Evolutionary conservation across 2,797 vertebrate genomes (phyloP).

Genomic region (Zalophus californianus): DNA sequence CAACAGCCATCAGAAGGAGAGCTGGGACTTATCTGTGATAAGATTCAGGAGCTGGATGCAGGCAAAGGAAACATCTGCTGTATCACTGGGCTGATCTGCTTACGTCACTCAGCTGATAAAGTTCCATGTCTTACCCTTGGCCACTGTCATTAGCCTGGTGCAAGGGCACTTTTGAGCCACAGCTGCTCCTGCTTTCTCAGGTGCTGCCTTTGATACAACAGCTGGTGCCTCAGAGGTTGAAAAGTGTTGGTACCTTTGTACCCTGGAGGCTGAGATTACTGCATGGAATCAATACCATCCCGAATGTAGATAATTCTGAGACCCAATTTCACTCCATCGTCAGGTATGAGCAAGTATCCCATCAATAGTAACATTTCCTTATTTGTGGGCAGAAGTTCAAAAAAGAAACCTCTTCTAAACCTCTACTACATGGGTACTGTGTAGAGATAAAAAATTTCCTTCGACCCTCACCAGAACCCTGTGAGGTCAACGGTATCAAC

Average conservation of each 20-base stretch:
- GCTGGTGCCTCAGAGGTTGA: neutral
- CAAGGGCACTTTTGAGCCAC: neutral
- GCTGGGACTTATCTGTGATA: neutral
- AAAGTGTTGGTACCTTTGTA: neutral
- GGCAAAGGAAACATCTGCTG: neutral
- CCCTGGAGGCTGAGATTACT: neutral
- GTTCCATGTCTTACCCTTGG: neutral
- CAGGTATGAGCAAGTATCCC: neutral
- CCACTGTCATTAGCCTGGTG: neutral
- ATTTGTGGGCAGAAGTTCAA: neutral
- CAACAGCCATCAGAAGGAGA: conserved; percentile 2
- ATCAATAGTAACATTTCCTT: conserved; percentile 30
- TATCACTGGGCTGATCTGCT: neutral
- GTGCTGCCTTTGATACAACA: conserved; percentile 2
- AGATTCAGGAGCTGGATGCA: neutral
- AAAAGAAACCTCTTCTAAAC: neutral
- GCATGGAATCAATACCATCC: neutral
- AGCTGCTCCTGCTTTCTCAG: neutral
- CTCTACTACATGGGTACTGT: neutral
- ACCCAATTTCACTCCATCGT: neutral
- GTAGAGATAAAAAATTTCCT: neutral
- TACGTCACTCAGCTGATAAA: neutral
- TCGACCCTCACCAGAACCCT: neutral
- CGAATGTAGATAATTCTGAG: neutral
- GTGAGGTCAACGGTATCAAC: neutral